These are phyloP conservation scores for Kryphioiulus occultus DNA, from an alignment of 2,888 invertebrate genomes.

Conservation along the genomic window DNA sequence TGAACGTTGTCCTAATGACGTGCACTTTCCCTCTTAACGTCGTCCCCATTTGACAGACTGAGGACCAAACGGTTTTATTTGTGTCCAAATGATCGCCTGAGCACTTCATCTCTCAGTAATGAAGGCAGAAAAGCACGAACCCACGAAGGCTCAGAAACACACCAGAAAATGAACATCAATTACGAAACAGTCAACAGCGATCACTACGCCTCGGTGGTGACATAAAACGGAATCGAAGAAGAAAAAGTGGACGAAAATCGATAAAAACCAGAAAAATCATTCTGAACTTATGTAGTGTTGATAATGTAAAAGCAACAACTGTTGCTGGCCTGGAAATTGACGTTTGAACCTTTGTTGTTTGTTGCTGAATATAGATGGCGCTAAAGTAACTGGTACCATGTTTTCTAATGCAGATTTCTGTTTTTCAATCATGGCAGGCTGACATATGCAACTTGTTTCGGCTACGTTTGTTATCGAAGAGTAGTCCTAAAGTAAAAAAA, in stretches of 20 bases:
- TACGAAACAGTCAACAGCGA: conserved; percentile 32
- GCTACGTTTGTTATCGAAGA: too few species aligned
- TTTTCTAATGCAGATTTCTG: too few species aligned
- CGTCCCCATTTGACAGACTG: not conserved
- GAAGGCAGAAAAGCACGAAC: conserved; percentile 42
- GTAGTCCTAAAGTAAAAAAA: too few species aligned
- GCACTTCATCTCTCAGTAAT: conserved; percentile 18
- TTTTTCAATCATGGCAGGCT: too few species aligned
- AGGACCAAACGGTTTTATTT: not conserved
- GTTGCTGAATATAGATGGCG: too few species aligned
- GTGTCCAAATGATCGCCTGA: not conserved
- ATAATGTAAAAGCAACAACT: too few species aligned
- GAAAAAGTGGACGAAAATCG: conserved; percentile 1
- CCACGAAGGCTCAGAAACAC: not conserved
- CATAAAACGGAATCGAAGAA: conserved; percentile 4
- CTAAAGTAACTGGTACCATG: too few species aligned
- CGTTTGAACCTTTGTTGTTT: too few species aligned
- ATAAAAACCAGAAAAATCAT: not conserved
- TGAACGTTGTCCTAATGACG: not conserved
- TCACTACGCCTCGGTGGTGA: conserved; percentile 9
- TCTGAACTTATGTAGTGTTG: too few species aligned
- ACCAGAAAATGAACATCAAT: conserved; percentile 22
- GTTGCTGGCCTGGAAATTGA: too few species aligned
- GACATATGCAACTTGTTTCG: too few species aligned
- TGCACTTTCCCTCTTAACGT: not conserved